phyloP scores from a whole-genome alignment of 2,797 vertebrate species.

The Lagorchestes hirsutus region DNA sequence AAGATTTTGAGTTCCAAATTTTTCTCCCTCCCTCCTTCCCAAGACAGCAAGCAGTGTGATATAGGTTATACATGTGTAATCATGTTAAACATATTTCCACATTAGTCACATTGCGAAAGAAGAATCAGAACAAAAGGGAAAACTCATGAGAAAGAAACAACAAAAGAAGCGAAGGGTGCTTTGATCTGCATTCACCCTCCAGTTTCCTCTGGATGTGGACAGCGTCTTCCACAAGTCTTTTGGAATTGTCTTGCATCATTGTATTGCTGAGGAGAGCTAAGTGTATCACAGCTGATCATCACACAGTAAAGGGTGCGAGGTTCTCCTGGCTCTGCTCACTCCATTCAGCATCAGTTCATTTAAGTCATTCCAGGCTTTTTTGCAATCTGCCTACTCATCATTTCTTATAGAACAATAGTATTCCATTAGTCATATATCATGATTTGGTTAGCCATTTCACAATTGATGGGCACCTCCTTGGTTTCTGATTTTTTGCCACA shows the following conservation, averaged over 20 bases:
- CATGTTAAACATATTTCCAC: no score
- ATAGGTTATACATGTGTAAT: no score
- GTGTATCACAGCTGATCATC: not conserved
- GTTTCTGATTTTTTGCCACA: not conserved
- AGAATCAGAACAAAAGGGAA: no score
- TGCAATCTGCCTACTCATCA: not conserved
- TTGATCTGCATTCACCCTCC: no score
- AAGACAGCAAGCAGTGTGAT: no score
- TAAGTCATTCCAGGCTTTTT: not conserved
- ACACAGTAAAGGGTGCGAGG: not conserved
- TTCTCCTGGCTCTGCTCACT: not conserved
- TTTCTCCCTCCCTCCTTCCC: no score
- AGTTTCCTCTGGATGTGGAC: no score
- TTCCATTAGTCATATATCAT: not conserved
- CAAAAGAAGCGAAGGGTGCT: no score
- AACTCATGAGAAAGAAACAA: no score
- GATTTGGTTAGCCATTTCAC: not conserved
- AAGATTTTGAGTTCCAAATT: no score
- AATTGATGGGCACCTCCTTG: not conserved
- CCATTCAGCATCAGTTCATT: not conserved
- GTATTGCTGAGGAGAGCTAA: not conserved
- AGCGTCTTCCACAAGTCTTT: not conserved
- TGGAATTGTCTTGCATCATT: not conserved
- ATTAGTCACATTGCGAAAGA: no score
- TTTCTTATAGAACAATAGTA: not conserved